Base-by-base conservation (phyloP, 2,113 vertebrate species). In the Gopherus flavomarginatus region DNA sequence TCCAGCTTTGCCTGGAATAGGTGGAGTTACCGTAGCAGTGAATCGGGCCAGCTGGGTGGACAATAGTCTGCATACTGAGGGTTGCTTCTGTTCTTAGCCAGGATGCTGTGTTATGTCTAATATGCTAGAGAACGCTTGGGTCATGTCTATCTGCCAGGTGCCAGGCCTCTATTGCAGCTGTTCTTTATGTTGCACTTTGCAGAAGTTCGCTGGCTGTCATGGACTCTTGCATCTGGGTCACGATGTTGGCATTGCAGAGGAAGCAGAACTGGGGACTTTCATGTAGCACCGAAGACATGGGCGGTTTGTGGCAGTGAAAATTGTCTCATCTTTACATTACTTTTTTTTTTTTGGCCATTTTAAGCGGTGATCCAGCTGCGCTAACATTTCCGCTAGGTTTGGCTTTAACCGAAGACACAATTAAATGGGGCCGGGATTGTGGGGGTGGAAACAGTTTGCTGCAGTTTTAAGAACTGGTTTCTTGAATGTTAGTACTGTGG, bases 391-490 rank as follows among this genome's bases (percentile, higher is more conserved):
- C 93, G 31, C 27, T 62, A 6, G 38, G 5, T n/a, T 19, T 88
- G 72, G 11, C 56, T 38, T 93, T 86, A 93, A 85, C 52, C 62
- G 80, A 88, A 91, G 81, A 42, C 24, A 17, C 29, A 82, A 3
- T 35, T 57, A 80, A 0, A 4, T 92, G 53, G 89, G 84, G 19
- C n/a, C 2, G 86, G 29, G 11, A 57, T 81, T 85, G 56, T 78
- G 11, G 26, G 38, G 42, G 29, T 80, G 82, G 81, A 91, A 92
- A 88, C 29, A 26, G 8, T 69, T 54, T 1, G 22, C 79, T 62
- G 62, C 2, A 93, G 86, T 93, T 97, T 96, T 85, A 88, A 93
- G 69, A 94, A 31, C 29, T 83, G 35, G 1, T 85, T 91, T 92
- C 90, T 27, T 12, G 90, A 27, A 78, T 96, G 90, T 44, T 77